Conservation (phyloP, 2,888 invertebrate species). For the Himalopsyche kuldschensis region DNA sequence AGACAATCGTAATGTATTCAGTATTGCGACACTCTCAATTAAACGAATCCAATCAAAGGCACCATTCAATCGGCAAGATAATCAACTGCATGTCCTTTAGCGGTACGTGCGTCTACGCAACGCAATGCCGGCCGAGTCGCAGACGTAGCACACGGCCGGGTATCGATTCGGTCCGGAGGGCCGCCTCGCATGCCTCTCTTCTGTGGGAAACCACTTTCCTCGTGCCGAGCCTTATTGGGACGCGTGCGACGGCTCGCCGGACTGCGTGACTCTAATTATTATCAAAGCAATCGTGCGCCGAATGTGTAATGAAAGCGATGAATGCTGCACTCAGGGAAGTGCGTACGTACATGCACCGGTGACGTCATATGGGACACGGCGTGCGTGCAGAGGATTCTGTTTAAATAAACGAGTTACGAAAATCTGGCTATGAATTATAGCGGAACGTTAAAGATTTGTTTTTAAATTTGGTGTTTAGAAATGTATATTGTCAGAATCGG, state of each 20-base stretch:
- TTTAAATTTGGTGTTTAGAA: too few relatives aligned
- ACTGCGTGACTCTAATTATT: not conserved
- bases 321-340: not conserved
- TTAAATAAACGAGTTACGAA: not conserved
- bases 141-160: not conserved
- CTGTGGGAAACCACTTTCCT: not conserved
- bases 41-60: not conserved
- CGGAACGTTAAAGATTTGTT: too few relatives aligned
- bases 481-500: too few relatives aligned
- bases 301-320: not conserved
- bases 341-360: not conserved
- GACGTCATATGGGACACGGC: not conserved
- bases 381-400: not conserved
- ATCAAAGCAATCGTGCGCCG: not conserved
- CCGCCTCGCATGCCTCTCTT: not conserved
- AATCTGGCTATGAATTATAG: too few relatives aligned
- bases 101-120: not conserved
- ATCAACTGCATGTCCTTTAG: not conserved
- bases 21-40: not conserved
- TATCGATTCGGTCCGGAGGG: not conserved
- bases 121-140: not conserved
- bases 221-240: not conserved
- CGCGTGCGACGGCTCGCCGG: not conserved
- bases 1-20: not conserved
- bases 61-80: not conserved